Conservation (phyloP, 2,797 vertebrate genomes). For the Parauchenoglanis ngamensis region DNA sequence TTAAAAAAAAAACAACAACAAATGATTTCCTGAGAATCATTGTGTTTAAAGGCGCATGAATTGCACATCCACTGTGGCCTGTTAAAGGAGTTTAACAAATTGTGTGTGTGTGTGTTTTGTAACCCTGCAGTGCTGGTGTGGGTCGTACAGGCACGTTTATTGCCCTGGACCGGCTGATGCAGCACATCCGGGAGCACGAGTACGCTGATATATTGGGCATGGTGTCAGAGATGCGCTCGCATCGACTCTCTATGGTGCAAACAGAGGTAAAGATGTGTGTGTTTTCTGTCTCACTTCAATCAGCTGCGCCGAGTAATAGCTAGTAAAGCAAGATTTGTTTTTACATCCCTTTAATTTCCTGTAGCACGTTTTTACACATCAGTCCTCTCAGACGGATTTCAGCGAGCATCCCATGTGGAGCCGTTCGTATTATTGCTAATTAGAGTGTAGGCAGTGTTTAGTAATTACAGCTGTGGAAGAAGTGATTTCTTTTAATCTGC, state of each 20-base stretch:
- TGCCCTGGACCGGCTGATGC: conserved; percentile 90
- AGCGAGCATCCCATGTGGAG: not conserved
- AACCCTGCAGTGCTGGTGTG: conserved; percentile 84
- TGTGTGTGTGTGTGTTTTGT: conserved; percentile 23
- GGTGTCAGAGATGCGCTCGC: conserved; percentile 92
- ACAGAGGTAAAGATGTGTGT: conserved; percentile 81
- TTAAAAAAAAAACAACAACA: not conserved
- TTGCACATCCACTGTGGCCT: not conserved
- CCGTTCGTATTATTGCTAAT: not conserved
- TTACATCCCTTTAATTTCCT: not conserved
- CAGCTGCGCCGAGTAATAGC: not conserved
- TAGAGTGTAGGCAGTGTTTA: not conserved
- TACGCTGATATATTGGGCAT: conserved; percentile 89
- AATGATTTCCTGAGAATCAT: not conserved
- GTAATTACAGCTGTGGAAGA: not conserved
- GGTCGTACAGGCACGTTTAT: conserved; percentile 95
- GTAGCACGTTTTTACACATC: not conserved
- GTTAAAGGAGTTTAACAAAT: not conserved
- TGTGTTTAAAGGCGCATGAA: not conserved
- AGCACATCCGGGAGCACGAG: conserved; percentile 93
- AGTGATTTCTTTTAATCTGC: conserved; percentile 38
- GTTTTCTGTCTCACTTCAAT: not conserved
- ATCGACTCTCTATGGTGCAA: conserved; percentile 97
- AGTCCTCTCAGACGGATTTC: not conserved
- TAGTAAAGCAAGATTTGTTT: not conserved